phyloP scores from a whole-genome alignment of 1,140 invertebrate species.

The Platorchestia sp. region DNA sequence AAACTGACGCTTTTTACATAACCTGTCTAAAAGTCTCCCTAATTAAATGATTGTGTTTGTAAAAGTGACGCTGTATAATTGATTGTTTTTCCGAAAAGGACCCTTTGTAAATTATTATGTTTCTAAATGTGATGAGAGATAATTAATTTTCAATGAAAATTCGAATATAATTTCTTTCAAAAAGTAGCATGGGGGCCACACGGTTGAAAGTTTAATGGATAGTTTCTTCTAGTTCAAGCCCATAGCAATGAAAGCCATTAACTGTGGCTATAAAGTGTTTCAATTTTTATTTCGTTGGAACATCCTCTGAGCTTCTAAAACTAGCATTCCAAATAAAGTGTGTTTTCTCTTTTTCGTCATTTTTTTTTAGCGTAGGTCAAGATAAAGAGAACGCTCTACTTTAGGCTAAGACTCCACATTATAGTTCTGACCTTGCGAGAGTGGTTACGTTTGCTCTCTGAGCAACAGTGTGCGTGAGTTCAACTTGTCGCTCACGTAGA shows the following conservation, averaged over 20 bases:
- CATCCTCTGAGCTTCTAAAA: not conserved
- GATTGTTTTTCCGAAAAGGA: too few species aligned
- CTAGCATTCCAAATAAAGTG: not conserved
- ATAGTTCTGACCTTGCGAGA: not conserved
- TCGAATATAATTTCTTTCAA: too few species aligned
- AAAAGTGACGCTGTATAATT: too few species aligned
- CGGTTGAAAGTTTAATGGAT: too few species aligned
- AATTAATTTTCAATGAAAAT: too few species aligned
- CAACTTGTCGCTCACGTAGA: not conserved
- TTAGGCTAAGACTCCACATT: not conserved
- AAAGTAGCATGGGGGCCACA: too few species aligned
- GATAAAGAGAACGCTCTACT: not conserved
- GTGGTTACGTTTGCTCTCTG: not conserved
- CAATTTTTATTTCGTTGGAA: not conserved
- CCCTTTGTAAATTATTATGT: too few species aligned
- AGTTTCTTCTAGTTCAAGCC: too few species aligned
- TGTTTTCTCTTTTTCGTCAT: not conserved
- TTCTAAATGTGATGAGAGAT: too few species aligned
- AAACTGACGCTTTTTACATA: too few species aligned
- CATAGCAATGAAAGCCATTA: not conserved
- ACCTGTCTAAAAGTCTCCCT: too few species aligned
- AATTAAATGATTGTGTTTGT: too few species aligned
- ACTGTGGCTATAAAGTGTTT: not conserved
- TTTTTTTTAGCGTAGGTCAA: not conserved
- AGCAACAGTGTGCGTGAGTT: not conserved